A percentile compares a stretch with the other conserved stretches of the same genome.
Conservation (phyloP, 2,797 vertebrate species). For the Calcarius lapponicus region DNA sequence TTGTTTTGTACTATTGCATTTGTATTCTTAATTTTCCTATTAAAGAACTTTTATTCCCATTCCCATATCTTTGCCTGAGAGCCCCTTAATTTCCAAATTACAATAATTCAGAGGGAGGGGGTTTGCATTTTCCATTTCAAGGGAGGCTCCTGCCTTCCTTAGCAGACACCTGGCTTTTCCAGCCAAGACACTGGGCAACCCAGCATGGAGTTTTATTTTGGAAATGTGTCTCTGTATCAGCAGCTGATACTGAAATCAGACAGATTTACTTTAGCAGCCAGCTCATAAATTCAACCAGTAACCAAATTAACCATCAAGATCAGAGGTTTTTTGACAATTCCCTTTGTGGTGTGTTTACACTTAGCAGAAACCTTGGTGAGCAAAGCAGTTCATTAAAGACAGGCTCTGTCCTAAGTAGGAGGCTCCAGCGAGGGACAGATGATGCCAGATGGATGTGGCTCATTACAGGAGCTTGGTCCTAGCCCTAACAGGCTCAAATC, state of each 20-base stretch:
- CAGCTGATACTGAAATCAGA: background rate
- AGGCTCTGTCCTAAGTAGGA: background rate
- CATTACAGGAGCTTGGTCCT: background rate
- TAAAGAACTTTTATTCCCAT: no score
- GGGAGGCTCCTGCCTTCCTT: background rate
- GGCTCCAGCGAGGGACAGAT: background rate
- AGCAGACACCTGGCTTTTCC: no score
- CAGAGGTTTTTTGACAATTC: background rate
- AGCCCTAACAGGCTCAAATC: background rate
- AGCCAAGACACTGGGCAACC: background rate
- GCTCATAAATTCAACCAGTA: conserved; percentile 11
- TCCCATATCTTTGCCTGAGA: no score
- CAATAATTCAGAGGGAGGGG: no score
- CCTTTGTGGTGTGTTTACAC: background rate
- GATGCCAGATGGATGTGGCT: conserved; percentile 6
- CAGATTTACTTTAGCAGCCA: background rate
- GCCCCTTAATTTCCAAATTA: no score
- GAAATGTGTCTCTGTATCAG: background rate
- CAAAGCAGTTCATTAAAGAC: background rate
- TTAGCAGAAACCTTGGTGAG: background rate
- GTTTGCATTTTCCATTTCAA: background rate
- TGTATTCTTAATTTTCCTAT: no score
- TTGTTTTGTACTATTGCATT: no score
- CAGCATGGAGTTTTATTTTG: background rate
- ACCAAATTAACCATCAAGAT: conserved; percentile 20